These are phyloP conservation scores for Listronotus bonariensis DNA, from an alignment of 1,140 invertebrate genomes.

Conservation along the genomic window DNA sequence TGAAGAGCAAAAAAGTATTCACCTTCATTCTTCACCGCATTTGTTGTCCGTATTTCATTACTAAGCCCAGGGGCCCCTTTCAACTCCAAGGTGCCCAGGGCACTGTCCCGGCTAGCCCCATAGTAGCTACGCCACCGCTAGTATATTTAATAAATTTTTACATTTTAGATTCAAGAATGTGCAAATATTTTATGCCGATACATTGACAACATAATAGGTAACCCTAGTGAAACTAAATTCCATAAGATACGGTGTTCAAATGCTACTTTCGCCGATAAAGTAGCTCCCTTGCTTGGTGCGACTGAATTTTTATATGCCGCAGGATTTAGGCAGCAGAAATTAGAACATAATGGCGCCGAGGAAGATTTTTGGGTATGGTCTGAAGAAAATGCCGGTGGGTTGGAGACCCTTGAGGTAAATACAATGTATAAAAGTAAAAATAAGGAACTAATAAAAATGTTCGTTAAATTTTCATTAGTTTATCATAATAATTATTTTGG, in stretches of 20 bases:
- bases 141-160: too few species aligned
- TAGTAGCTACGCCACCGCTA: too few species aligned
- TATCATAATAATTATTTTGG: too few species aligned
- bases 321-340: conserved; percentile 72
- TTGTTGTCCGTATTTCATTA: too few species aligned
- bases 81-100: too few species aligned
- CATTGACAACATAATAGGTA: conserved; percentile 85
- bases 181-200: conserved; percentile 88
- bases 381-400: conserved; percentile 59
- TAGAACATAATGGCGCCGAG: conserved; percentile 61
- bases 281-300: conserved; percentile 77
- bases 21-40: too few species aligned
- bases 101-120: too few species aligned
- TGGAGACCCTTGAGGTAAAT: conserved; percentile 63
- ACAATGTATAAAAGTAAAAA: too few species aligned
- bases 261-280: conserved; percentile 75
- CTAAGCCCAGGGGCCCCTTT: too few species aligned
- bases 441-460: too few species aligned
- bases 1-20: too few species aligned
- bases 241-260: conserved; percentile 88
- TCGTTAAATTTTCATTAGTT: too few species aligned
- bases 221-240: conserved; percentile 88
- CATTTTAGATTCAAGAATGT: conserved; percentile 72
- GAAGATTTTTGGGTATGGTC: conserved; percentile 70
- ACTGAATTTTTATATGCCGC: conserved; percentile 82